These are phyloP conservation scores for Callinectes sapidus DNA, from an alignment of 2,888 invertebrate species.

Conservation along the genomic window DNA sequence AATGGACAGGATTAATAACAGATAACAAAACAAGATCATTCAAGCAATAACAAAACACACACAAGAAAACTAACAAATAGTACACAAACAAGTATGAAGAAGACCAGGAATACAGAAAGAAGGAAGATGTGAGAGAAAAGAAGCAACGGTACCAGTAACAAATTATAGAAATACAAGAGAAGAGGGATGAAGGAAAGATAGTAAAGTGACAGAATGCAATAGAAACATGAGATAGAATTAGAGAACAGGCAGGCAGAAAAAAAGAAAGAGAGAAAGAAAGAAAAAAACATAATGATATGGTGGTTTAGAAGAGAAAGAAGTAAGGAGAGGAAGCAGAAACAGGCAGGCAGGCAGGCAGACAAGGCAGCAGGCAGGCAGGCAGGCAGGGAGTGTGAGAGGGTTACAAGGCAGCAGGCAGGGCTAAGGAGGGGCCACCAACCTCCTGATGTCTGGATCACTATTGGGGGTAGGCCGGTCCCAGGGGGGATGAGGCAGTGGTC, in stretches of 20 bases:
- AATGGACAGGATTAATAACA: background rate
- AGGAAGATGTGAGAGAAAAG: background rate
- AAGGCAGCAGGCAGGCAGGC: background rate
- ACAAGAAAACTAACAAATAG: background rate
- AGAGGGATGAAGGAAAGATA: background rate
- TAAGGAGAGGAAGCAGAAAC: background rate
- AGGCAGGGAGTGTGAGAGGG: background rate
- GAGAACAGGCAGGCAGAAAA: background rate
- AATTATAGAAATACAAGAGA: background rate
- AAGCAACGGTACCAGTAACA: too few relatives aligned
- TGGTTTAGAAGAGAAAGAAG: background rate
- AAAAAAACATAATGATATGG: background rate
- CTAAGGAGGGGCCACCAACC: slow-evolving; percentile 56
- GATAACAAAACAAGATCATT: background rate
- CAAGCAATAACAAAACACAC: background rate
- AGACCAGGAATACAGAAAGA: background rate
- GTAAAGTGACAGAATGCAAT: background rate
- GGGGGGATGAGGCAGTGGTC: slow-evolving; percentile 69
- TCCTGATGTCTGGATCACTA: slow-evolving; percentile 65
- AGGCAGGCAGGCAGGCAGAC: background rate
- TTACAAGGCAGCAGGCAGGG: slow-evolving; percentile 34
- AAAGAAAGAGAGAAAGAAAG: background rate
- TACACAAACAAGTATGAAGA: background rate
- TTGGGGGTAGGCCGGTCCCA: slow-evolving; percentile 68
- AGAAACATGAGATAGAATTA: background rate